Percentiles rank a stretch among this genome's conserved stretches.
phyloP scores from a whole-genome alignment of 1,140 invertebrate genomes.

The Leptoteleia sp. region DNA sequence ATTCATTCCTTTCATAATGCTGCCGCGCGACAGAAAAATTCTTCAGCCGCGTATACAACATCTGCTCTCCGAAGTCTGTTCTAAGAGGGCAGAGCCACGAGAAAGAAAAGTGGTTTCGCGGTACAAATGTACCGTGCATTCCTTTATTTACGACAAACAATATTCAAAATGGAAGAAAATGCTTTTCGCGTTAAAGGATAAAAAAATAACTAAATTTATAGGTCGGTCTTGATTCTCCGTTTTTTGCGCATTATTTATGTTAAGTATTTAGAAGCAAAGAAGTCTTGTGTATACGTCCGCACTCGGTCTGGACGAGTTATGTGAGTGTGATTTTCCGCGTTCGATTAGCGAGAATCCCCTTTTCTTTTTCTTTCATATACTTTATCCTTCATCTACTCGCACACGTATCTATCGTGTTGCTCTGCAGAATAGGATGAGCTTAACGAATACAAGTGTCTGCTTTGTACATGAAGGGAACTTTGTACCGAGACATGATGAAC shows the following conservation, averaged over 20 bases:
- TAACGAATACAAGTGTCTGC: slow-evolving; percentile 48
- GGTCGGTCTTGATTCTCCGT: slow-evolving; percentile 5
- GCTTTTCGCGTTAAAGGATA: slow-evolving; percentile 21
- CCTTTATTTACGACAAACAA: slow-evolving; percentile 41
- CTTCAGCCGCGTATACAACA: slow-evolving; percentile 57
- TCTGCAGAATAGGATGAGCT: slow-evolving; percentile 43
- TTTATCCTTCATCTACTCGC: slow-evolving; percentile 57
- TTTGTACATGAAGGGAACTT: slow-evolving; percentile 33
- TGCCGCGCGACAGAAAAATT: slow-evolving; percentile 65
- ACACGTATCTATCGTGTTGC: slow-evolving; percentile 51
- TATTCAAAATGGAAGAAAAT: slow-evolving; percentile 35
- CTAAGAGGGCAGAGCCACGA: slow-evolving; percentile 17
- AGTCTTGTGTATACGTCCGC: slow-evolving; percentile 12
- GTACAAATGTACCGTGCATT: slow-evolving; percentile 36
- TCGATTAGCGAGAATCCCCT: slow-evolving; percentile 71
- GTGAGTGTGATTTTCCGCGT: slow-evolving; percentile 75
- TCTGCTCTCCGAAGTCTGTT: slow-evolving; percentile 39
- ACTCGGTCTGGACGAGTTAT: slow-evolving; percentile 45
- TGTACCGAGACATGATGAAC: slow-evolving; percentile 43
- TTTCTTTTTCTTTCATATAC: slow-evolving; percentile 53
- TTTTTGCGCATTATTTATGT: slow-evolving; percentile 28
- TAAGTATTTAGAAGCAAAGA: slow-evolving; percentile 10
- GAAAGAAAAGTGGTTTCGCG: slow-evolving; percentile 37
- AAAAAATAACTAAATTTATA: slow-evolving; percentile 28
- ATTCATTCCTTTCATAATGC: slow-evolving; percentile 70